These are phyloP conservation scores for Synergus laeviventris DNA, from an alignment of 2,888 invertebrate species.

Conservation along the genomic window DNA sequence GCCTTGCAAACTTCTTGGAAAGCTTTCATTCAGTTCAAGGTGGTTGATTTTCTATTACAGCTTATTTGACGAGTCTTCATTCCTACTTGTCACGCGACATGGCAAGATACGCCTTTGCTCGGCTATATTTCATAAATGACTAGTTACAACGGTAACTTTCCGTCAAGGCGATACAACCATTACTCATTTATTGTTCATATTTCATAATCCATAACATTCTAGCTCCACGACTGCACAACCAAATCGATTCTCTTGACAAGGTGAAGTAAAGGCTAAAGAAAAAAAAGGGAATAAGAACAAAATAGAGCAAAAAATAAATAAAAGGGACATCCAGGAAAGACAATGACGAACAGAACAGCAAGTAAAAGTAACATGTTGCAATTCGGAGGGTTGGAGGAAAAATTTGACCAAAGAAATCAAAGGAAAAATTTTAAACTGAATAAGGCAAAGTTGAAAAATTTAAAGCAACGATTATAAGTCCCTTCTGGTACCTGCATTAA, in stretches of 20 bases:
- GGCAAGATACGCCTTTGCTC: background rate
- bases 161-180: background rate
- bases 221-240: background rate
- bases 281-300: background rate
- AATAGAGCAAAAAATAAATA: background rate
- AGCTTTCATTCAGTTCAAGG: constrained; percentile 35
- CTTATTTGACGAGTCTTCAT: background rate
- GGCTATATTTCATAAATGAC: constrained; percentile 4
- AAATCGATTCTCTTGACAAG: background rate
- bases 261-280: background rate
- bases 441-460: too few species aligned
- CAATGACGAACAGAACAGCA: too few species aligned
- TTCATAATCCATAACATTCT: constrained; percentile 5
- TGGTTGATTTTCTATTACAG: constrained; percentile 1
- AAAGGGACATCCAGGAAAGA: background rate
- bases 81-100: background rate
- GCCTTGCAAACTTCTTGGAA: constrained; percentile 19
- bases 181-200: constrained; percentile 12
- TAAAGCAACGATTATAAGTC: too few species aligned
- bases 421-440: too few species aligned
- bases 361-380: too few species aligned
- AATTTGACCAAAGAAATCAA: too few species aligned
- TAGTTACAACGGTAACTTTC: constrained; percentile 22
- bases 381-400: too few species aligned
- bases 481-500: too few species aligned